Base-by-base conservation (phyloP, 2,797 vertebrate species). In the Periparus ater region DNA sequence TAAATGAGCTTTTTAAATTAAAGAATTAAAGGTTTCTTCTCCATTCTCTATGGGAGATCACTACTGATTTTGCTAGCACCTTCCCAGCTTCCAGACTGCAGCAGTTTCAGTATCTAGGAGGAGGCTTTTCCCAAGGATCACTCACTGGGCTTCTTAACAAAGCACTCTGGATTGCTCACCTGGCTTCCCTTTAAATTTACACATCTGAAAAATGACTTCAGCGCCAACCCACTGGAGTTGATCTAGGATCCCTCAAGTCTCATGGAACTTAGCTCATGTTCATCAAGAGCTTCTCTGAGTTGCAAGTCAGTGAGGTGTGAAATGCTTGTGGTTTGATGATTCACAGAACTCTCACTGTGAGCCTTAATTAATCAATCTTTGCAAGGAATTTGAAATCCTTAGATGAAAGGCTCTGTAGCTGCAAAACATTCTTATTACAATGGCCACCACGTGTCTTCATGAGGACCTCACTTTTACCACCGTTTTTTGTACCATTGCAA, bases 271-370 rank as follows among this genome's bases (percentile, higher is more conserved):
- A 96, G 53, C 63, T 96, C 91, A 48, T 84, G 95, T 96, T 96
- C 96, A 63, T 95, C 96, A 93, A 76, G 95, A 95, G 95, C 95
- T 97, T 96, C 93, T 93, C 91, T 93, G 94, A 96, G 93, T 90
- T 96, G 94, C 95, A 96, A 97, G 96, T 95, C 96, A 96, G 96
- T 94, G 96, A 96, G 96, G 96, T 96, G 96, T 97, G 96, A 96
- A 96, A 97, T 95, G 91, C 96, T 96, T 91, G 94, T 94, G 96
- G 95, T 95, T 96, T 95, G 94, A 82, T 91, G 96, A 96, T 93
- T 96, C 96, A 95, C 96, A 97, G 96, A 96, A 94, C 95, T 96
- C 95, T 95, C 91, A 90, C 80, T 44, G 30, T 96, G 95, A 95
- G 89, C 88, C 77, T 96, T 96, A 95, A 96, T 96, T 97, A 97